Conservation (phyloP, 2,888 invertebrate species). For the Yponomeuta plumbellus region DNA sequence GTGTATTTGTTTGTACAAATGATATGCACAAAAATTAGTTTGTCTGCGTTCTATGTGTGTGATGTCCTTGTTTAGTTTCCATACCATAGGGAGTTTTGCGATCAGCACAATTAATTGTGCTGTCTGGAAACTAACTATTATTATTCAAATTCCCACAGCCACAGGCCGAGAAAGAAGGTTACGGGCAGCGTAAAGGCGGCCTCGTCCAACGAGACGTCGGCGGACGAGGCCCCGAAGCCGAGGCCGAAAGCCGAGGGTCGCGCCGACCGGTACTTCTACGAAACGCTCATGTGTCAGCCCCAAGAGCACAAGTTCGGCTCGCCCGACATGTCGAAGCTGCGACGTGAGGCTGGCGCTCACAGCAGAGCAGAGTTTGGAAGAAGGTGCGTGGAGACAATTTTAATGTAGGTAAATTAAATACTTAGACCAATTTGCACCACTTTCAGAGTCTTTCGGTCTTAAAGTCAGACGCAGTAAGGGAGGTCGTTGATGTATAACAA, state of each 20-base stretch:
- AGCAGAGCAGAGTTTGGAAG: not conserved
- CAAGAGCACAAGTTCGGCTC: slow-evolving; percentile 32
- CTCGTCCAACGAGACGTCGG: slow-evolving; percentile 49
- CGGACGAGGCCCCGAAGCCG: slow-evolving; percentile 41
- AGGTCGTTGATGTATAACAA: too few species aligned
- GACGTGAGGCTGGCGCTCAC: slow-evolving; percentile 23
- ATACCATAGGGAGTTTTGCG: too few species aligned
- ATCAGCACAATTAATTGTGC: too few species aligned
- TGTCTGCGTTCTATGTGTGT: too few species aligned
- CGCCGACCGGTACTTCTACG: slow-evolving; percentile 56
- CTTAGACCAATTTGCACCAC: too few species aligned
- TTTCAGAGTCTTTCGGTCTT: too few species aligned
- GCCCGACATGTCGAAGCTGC: slow-evolving; percentile 36
- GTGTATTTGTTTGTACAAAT: too few species aligned
- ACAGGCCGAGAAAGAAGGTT: slow-evolving; percentile 42
- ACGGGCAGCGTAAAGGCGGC: slow-evolving; percentile 36
- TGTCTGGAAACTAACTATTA: not conserved
- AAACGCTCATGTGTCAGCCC: slow-evolving; percentile 58
- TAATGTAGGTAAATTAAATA: too few species aligned
- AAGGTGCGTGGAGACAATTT: not conserved
- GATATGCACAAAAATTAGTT: too few species aligned
- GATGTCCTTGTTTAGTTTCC: too few species aligned
- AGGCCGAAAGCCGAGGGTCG: slow-evolving; percentile 43
- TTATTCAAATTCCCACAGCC: slow-evolving; percentile 31
- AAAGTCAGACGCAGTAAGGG: too few species aligned